Evolutionary conservation across 1,140 invertebrate genomes (phyloP), one percentile per base, ranked within the genome.

Genomic region (Geopemphigus sp.): DNA sequence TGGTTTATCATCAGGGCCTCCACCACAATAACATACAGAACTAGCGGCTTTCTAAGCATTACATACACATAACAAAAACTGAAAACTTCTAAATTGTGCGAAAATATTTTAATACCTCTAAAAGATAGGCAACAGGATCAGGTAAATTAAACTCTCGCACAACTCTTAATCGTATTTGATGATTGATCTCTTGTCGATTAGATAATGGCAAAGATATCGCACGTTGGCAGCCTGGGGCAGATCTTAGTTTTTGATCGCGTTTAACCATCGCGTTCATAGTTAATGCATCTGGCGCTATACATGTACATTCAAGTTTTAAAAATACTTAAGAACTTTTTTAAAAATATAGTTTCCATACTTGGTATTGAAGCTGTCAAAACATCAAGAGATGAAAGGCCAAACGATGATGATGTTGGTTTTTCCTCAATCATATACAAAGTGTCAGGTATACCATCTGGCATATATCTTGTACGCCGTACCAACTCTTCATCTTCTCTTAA

Each of bases 101-200:
- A 0, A 47, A 61, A 19, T 59, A 26, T 78, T 87, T 26, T 29
- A 84, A 85, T 80, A 88, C 88, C 84, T 95, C 92, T 45, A 96
- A 86, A 61, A 95, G 88, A 85, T 96, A 93, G 0, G 94, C 93
- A 15, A 96, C 94, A 12, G 92, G 89, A 85, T 98, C 96, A 0
- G 96, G 96, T 56, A 97, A 88, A 84, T 96, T 96, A 85, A 97
- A 96, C 85, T 98, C 96, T 53, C 96, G 88, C 0, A 97, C 95
- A 1, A 97, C 95, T 10, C 95, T 88, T 80, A 98, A 86, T 63
- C 94, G 91, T 47, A 97, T 91, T 88, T 93, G 90, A 63, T 91
- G 87, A 82, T 90, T 90, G 64, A 95, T 92, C 84, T 93, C 91
- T 70, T 91, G 89, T 24, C 91, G 90, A 80, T 94, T 94, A 10